These are phyloP conservation scores for Trissonchulus sp. DNA, from an alignment of 2,888 invertebrate genomes.

Conservation along the genomic window DNA sequence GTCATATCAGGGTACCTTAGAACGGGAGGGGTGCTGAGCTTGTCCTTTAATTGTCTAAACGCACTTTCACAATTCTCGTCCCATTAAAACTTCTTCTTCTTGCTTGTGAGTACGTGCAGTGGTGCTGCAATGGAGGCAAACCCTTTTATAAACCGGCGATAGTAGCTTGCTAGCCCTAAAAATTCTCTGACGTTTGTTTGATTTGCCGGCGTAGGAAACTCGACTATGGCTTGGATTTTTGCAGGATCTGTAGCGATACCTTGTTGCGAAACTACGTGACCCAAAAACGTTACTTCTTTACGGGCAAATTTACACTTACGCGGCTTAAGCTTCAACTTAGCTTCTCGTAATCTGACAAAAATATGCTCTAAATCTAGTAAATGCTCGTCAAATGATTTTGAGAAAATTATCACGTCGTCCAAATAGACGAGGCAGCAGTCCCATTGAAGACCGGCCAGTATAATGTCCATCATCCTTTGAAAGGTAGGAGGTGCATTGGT, in stretches of 20 bases:
- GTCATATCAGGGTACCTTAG: background rate
- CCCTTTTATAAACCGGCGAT: background rate
- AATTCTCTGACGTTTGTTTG: background rate
- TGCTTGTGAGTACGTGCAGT: background rate
- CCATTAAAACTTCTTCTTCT: background rate
- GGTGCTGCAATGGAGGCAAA: background rate
- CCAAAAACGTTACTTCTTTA: background rate
- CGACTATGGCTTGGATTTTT: background rate
- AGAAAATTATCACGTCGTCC: background rate
- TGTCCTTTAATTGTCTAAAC: slow-evolving; percentile 4
- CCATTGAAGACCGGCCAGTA: background rate
- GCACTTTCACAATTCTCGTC: background rate
- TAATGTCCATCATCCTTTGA: background rate
- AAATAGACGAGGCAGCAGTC: background rate
- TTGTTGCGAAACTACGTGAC: background rate
- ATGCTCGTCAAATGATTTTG: background rate
- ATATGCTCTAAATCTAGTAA: background rate
- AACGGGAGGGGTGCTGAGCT: background rate
- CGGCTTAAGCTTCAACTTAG: too few relatives aligned
- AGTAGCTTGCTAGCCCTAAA: background rate
- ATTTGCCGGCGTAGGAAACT: background rate
- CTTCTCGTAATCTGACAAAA: background rate
- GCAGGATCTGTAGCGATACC: background rate
- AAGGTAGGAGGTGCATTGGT: too few relatives aligned
- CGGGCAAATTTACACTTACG: too few relatives aligned